phyloP scores from a whole-genome alignment of 2,888 invertebrate genomes.

The Candidula unifasciata region DNA sequence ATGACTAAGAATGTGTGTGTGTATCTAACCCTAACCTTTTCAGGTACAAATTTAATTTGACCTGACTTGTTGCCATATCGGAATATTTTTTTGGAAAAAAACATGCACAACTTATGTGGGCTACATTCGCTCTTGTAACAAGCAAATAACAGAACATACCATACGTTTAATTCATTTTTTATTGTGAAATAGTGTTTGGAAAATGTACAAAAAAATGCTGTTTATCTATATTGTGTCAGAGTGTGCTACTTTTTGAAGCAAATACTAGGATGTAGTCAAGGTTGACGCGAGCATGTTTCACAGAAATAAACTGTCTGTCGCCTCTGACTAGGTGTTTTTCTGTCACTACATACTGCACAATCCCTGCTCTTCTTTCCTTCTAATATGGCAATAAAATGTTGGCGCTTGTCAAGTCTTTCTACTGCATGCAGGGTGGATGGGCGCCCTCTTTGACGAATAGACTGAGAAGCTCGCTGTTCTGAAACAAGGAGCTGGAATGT shows the following conservation, averaged over 20 bases:
- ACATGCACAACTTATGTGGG: no score
- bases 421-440: not conserved
- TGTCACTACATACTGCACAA: constrained; percentile 1
- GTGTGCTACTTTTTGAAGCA: not conserved
- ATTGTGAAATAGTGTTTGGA: no score
- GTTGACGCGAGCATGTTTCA: not conserved
- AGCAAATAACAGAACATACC: no score
- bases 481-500: not conserved
- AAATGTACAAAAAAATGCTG: no score
- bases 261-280: not conserved
- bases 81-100: no score
- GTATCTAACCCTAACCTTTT: no score
- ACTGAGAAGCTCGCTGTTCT: not conserved
- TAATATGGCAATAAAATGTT: not conserved
- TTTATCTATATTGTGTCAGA: no score
- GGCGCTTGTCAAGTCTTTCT: not conserved
- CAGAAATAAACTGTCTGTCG: not conserved
- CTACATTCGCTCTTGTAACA: no score
- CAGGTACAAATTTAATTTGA: no score
- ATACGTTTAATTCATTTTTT: no score
- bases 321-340: constrained; percentile 4
- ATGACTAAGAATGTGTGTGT: no score
- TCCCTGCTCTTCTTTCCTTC: not conserved
- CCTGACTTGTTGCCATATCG: no score
- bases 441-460: not conserved